Evolutionary conservation across 2,113 vertebrate genomes (phyloP), one percentile per base, ranked within the genome.

Genomic region (Cygnus buccinator): DNA sequence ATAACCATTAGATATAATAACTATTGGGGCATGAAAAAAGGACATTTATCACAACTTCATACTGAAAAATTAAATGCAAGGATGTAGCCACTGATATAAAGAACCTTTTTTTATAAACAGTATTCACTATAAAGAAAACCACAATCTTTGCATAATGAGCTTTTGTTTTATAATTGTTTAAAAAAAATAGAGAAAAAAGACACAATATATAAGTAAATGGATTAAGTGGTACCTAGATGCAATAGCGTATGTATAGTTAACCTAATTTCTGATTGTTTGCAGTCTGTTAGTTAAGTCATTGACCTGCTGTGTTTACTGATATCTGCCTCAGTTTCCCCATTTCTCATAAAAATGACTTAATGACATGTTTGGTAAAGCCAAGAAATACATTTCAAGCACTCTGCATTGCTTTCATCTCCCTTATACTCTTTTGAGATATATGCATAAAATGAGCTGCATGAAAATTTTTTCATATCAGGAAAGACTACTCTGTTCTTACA

Each of bases 1-100:
- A 43, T 58, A 86, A 86, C 61, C 29, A 86, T 92, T 95, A 95
- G 88, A 61, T 63, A 81, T 33, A 80, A 93, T 70, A 94, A 74
- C 33, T 78, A 84, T 43, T 77, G 54, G 61, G 43, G 35, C 35
- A 22, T 55, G 82, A 89, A 95, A 84, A 58, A 26, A 62, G 13
- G 29, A 37, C 93, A 63, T 91, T 91, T 90, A 81, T 88, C 78
- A 67, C 50, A 81, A 55, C 13, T 74, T 12, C 29, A 52, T 52
- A 50, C 2, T 31, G 63, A 50, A 90, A 84, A 92, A 80, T 57
- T 61, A 72, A 90, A 83, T 62, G 7, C 13, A 91, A 59, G 4
- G 13, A 31, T 77, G 20, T 59, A 71, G n/a, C 3, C 11, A 39
- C 39, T 68, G 62, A 55, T 28, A 14, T 17, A 16, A 63, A 66